Percentiles rank a stretch among this genome's conserved stretches.
These are phyloP conservation scores for Holothuria scabra DNA, from an alignment of 53 echinoderm and acorn worm species.

Conservation along the genomic window DNA sequence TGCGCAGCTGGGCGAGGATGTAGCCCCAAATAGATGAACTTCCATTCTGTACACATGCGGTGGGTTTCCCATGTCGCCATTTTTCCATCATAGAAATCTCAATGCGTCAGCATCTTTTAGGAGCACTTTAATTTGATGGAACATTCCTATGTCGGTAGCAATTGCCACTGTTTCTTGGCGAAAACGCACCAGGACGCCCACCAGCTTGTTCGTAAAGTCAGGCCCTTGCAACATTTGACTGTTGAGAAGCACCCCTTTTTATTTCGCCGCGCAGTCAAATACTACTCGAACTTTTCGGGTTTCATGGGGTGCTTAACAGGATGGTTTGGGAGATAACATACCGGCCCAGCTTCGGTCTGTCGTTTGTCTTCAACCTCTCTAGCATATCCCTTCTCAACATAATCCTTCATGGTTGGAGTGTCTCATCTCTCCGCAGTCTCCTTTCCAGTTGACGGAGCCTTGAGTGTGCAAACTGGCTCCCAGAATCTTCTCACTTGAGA, in stretches of 20 bases:
- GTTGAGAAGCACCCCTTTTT: constrained; percentile 56
- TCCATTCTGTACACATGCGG: constrained; percentile 64
- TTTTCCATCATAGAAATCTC: constrained; percentile 69
- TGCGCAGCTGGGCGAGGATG: too few relatives aligned
- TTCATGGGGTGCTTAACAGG: constrained; percentile 59
- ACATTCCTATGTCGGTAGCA: constrained; percentile 71
- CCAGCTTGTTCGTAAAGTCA: constrained; percentile 59
- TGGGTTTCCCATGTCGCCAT: constrained; percentile 40
- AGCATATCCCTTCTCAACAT: constrained; percentile 54
- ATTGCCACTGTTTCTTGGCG: constrained; percentile 50
- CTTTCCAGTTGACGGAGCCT: too few relatives aligned
- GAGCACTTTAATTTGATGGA: constrained; percentile 65
- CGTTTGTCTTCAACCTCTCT: constrained; percentile 45
- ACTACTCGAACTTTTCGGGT: constrained; percentile 67
- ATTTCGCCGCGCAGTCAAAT: constrained; percentile 69
- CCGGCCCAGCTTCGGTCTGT: not conserved
- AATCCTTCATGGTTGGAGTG: too few relatives aligned
- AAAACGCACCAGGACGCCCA: constrained; percentile 73
- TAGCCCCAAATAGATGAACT: constrained; percentile 65
- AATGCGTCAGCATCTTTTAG: constrained; percentile 42
- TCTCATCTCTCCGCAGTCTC: too few relatives aligned
- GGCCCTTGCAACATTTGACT: constrained; percentile 72
- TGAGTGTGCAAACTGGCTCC: not conserved
- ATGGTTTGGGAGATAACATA: constrained; percentile 69
- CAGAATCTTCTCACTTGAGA: too few relatives aligned